phyloP scores from a whole-genome alignment of 2,797 vertebrate genomes.

The Strix occidentalis region DNA sequence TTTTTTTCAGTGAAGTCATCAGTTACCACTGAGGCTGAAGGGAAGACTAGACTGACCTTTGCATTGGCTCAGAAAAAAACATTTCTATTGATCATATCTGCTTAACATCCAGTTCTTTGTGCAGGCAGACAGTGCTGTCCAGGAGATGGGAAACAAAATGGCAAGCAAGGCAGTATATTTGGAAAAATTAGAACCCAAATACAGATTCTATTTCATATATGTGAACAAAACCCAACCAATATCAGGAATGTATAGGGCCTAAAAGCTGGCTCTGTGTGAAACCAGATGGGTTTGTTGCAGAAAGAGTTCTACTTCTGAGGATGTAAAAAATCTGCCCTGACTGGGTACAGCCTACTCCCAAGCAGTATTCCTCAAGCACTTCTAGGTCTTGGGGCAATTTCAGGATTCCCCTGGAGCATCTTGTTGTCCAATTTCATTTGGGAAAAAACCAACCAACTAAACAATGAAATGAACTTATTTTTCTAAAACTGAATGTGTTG shows the following conservation, averaged over 20 bases:
- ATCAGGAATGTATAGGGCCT: not conserved
- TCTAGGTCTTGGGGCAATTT: not conserved
- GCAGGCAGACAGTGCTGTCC: not conserved
- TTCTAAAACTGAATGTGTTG: not conserved
- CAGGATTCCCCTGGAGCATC: not conserved
- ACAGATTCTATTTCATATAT: not conserved
- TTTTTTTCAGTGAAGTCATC: not conserved
- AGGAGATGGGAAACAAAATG: not conserved
- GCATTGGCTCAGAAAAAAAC: not conserved
- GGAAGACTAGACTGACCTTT: not conserved
- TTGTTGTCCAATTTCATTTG: not conserved
- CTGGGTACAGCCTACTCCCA: not conserved
- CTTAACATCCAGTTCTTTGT: not conserved
- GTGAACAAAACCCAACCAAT: not conserved
- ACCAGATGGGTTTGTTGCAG: slow-evolving; percentile 14
- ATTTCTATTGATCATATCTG: not conserved
- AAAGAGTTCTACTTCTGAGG: not conserved
- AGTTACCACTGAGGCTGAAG: not conserved
- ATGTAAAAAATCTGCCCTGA: not conserved
- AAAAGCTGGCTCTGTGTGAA: slow-evolving; percentile 10
- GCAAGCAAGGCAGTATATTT: not conserved
- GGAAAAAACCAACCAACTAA: not conserved
- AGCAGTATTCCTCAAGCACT: not conserved
- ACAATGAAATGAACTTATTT: not conserved
- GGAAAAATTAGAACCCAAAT: not conserved